Conservation (phyloP, 2,113 vertebrate genomes). For the Hippopotamus amphibius region DNA sequence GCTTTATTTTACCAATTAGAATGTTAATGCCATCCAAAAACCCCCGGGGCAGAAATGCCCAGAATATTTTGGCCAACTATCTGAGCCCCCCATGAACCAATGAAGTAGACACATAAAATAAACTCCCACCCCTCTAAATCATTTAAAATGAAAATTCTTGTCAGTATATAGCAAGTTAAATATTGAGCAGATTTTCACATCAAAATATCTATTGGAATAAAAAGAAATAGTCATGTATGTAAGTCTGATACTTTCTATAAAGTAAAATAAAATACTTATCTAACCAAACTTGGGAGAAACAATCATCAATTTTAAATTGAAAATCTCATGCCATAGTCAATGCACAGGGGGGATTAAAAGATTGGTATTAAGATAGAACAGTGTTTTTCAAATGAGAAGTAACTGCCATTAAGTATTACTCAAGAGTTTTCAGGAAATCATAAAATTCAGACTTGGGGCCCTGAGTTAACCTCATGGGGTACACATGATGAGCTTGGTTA, state of each 20-base stretch:
- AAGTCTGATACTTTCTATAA: background rate
- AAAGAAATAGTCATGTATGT: background rate
- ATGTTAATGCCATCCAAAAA: background rate
- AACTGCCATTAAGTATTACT: background rate
- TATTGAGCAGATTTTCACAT: background rate
- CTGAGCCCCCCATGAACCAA: background rate
- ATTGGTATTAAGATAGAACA: background rate
- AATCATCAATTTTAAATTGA: background rate
- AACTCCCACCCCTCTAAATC: background rate
- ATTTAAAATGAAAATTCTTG: constrained; percentile 2
- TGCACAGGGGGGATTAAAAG: rapidly evolving
- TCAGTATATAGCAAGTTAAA: background rate
- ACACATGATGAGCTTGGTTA: background rate
- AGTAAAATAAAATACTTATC: background rate
- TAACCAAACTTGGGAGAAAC: background rate
- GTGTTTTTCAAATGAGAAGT: background rate
- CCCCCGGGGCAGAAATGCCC: background rate
- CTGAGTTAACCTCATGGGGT: background rate
- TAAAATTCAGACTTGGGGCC: background rate
- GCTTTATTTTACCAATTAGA: background rate
- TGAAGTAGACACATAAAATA: background rate
- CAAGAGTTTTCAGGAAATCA: background rate
- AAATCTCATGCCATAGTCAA: background rate
- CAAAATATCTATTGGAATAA: constrained; percentile 21
- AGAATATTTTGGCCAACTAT: background rate